Conservation (phyloP, 2,888 invertebrate species). For the Phlogophora meticulosa region DNA sequence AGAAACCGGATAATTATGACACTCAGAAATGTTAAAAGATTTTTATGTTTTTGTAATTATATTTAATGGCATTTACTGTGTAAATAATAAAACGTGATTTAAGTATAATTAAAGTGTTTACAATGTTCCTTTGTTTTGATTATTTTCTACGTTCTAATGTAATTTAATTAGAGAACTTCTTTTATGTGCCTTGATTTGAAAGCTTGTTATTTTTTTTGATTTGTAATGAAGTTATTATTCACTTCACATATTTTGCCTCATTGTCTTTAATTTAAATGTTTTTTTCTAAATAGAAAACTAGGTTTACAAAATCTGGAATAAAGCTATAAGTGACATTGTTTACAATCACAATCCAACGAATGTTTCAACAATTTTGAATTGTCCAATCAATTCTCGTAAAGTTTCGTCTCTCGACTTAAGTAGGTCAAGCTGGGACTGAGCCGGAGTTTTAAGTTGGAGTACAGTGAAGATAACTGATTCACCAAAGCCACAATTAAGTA, state of each 20-base stretch:
- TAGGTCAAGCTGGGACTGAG: conserved; percentile 53
- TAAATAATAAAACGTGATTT: conserved; percentile 55
- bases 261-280: not conserved
- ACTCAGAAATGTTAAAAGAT: conserved; percentile 54
- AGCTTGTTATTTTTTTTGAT: conserved; percentile 1
- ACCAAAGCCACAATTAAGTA: conserved; percentile 60
- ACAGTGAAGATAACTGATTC: conserved; percentile 58
- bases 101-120: conserved; percentile 46
- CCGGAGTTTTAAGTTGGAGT: conserved; percentile 55
- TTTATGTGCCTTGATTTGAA: conserved; percentile 16
- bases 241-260: not conserved
- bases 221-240: not conserved
- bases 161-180: conserved; percentile 10
- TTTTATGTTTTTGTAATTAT: conserved; percentile 52
- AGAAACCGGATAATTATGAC: conserved; percentile 51
- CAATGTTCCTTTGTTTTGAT: conserved; percentile 39
- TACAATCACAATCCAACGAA: conserved; percentile 15
- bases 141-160: conserved; percentile 35
- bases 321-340: not conserved
- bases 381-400: conserved; percentile 44
- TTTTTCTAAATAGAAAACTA: not conserved
- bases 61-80: conserved; percentile 58
- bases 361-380: conserved; percentile 43
- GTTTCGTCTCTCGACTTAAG: conserved; percentile 46
- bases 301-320: conserved; percentile 1